Evolutionary conservation across 2,888 invertebrate species (phyloP).

Genomic region (Athalia rosae): DNA sequence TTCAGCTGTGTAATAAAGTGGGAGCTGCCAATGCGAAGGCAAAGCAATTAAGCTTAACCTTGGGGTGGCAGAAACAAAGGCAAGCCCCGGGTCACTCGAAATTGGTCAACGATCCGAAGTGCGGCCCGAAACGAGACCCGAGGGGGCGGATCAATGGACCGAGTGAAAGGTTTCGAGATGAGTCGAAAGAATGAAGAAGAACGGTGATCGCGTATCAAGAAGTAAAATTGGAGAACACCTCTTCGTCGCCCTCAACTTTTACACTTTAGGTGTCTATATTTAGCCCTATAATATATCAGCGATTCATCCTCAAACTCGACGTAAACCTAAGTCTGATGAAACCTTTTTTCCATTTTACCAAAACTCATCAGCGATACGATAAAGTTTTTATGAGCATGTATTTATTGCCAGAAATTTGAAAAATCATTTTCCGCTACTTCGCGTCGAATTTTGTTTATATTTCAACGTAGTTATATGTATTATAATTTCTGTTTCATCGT

Average conservation of each 20-base stretch:
- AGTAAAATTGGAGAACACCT: slow-evolving; percentile 33
- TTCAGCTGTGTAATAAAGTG: neutral
- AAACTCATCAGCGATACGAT: neutral
- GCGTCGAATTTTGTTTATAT: slow-evolving; percentile 7
- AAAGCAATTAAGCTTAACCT: slow-evolving; percentile 19
- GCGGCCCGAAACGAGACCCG: slow-evolving; percentile 29
- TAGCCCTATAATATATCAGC: neutral
- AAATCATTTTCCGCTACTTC: neutral
- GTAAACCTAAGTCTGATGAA: slow-evolving; percentile 14
- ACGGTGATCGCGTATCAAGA: slow-evolving; percentile 36
- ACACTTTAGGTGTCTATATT: neutral
- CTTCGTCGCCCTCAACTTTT: neutral
- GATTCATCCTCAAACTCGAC: too few relatives aligned
- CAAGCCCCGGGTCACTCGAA: slow-evolving; percentile 24
- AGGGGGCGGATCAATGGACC: slow-evolving; percentile 37
- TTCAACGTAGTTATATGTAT: neutral
- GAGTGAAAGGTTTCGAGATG: slow-evolving; percentile 16
- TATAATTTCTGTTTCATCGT: slow-evolving; percentile 19
- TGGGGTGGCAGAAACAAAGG: slow-evolving; percentile 22
- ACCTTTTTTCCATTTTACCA: slow-evolving; percentile 16
- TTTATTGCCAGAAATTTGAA: neutral
- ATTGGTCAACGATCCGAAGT: slow-evolving; percentile 33
- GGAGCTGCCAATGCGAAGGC: slow-evolving; percentile 7
- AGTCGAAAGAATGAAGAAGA: slow-evolving; percentile 21
- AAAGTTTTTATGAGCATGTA: neutral